Evolutionary conservation across 2,113 vertebrate species (phyloP).

Genomic region (Myrmecophaga tridactyla): DNA sequence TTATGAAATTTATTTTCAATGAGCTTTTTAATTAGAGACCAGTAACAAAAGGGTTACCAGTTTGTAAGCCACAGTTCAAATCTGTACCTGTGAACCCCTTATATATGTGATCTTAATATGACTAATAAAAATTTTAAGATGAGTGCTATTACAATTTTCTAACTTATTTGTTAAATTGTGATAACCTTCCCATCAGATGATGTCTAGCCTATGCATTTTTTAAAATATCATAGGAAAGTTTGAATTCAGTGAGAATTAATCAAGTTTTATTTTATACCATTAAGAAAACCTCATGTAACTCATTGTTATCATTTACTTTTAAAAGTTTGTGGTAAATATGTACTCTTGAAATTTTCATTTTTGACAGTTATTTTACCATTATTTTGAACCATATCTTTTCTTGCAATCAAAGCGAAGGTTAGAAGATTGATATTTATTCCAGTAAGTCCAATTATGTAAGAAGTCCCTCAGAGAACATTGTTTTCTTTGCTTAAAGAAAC

Average conservation of each 20-base stretch:
- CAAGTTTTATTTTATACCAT: not conserved
- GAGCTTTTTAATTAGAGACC: not conserved
- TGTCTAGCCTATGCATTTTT: not conserved
- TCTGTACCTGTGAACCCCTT: not conserved
- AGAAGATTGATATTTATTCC: not conserved
- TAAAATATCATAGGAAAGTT: not conserved
- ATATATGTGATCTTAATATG: not conserved
- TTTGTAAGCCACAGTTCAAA: not conserved
- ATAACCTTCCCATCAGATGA: not conserved
- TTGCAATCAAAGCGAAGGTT: not conserved
- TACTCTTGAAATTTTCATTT: constrained; percentile 32
- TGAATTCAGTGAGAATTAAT: constrained; percentile 2
- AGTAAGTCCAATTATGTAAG: not conserved
- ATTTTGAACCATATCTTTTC: not conserved
- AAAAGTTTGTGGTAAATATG: constrained; percentile 18
- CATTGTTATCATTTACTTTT: constrained; percentile 25
- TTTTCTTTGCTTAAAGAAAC: constrained; percentile 26
- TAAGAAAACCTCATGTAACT: constrained; percentile 8
- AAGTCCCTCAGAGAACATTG: not conserved
- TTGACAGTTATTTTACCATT: constrained; percentile 13
- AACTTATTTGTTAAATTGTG: constrained; percentile 10
- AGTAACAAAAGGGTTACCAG: not conserved
- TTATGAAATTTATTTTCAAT: constrained; percentile 19
- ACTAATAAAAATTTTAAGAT: not conserved
- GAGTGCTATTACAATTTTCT: not conserved